Percentiles rank a stretch among this genome's conserved stretches.
Conservation (phyloP, 2,113 vertebrate species). For the Scolopax mira region DNA sequence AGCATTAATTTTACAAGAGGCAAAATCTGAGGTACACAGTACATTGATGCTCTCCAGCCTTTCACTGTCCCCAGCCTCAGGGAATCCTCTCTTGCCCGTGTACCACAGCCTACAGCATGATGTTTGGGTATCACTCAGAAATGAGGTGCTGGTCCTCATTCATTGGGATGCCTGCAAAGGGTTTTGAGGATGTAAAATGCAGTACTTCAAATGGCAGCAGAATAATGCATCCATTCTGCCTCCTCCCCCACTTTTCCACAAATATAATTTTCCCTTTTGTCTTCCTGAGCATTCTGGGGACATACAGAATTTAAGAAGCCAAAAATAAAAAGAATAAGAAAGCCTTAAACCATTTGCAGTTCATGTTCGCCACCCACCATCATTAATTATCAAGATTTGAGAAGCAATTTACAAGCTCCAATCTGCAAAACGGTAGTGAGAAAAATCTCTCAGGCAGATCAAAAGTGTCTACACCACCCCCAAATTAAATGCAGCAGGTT, state of each 20-base stretch:
- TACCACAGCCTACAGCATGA: accelerated
- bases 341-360: conserved; percentile 39
- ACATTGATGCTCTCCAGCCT: neutral
- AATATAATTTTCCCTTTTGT: conserved; percentile 32
- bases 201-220: neutral
- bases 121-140: neutral
- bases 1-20: neutral
- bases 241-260: neutral
- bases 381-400: conserved; percentile 58
- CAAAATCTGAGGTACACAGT: neutral
- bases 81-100: neutral
- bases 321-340: conserved; percentile 34
- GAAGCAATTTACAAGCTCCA: conserved; percentile 52
- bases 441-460: conserved; percentile 52
- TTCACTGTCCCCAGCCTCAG: accelerated
- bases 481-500: neutral
- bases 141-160: neutral
- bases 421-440: neutral
- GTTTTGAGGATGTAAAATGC: neutral
- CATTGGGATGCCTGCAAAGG: neutral
- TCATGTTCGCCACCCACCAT: conserved; percentile 49
- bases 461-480: conserved; percentile 9
- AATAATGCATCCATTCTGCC: neutral
- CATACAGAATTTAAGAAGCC: neutral
- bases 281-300: neutral